Evolutionary conservation across 2,888 invertebrate species (phyloP).

Genomic region (Tinea trinotella): DNA sequence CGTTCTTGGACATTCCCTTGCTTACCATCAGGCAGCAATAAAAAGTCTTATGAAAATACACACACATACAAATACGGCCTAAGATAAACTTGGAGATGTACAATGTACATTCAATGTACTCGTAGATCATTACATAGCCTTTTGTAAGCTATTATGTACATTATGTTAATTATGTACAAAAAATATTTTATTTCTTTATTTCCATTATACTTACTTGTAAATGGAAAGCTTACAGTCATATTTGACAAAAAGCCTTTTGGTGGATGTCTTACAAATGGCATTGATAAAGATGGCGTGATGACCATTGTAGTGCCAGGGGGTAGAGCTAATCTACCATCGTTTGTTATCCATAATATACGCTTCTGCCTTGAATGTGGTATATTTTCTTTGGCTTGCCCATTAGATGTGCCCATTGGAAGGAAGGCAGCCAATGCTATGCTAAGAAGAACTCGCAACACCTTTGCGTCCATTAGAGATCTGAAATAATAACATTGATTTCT

Average conservation of each 20-base stretch:
- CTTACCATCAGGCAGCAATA: too few relatives aligned
- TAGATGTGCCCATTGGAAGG: slow-evolving; percentile 53
- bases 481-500: slow-evolving; percentile 1
- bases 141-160: not conserved
- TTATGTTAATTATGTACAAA: too few relatives aligned
- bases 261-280: slow-evolving; percentile 88
- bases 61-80: too few relatives aligned
- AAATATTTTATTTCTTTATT: too few relatives aligned
- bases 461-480: slow-evolving; percentile 57
- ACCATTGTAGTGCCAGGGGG: slow-evolving; percentile 87
- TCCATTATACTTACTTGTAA: slow-evolving; percentile 86
- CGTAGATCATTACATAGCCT: too few relatives aligned
- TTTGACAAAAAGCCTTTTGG: slow-evolving; percentile 89
- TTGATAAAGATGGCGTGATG: slow-evolving; percentile 83
- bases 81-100: too few relatives aligned
- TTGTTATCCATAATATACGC: slow-evolving; percentile 87
- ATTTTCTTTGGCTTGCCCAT: slow-evolving; percentile 50
- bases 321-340: slow-evolving; percentile 85
- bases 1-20: too few relatives aligned
- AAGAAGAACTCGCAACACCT: slow-evolving; percentile 53
- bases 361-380: slow-evolving; percentile 83
- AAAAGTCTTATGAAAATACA: too few relatives aligned
- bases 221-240: slow-evolving; percentile 86
- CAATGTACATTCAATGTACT: too few relatives aligned
- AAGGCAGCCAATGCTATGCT: slow-evolving; percentile 60